Base-by-base conservation (phyloP, 2,113 vertebrate genomes). In the Odocoileus hemionus region DNA sequence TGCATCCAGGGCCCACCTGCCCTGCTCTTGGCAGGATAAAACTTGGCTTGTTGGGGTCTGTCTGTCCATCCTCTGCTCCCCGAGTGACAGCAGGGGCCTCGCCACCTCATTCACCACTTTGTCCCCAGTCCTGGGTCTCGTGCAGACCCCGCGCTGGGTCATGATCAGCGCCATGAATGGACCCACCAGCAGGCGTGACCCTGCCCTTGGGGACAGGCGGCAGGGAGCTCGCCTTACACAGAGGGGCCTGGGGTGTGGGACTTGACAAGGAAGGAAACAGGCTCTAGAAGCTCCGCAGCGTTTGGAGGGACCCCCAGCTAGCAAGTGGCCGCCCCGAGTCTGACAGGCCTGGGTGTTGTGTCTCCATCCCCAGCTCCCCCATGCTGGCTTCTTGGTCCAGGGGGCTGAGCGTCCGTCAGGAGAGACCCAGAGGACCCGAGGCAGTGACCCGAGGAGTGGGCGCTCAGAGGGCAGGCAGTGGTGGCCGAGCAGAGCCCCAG, bases 101-200 rank as follows among this genome's bases (percentile, higher is more conserved):
- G 1, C 57, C 6, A 2, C 28, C 36, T 33, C 36, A 6, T 9
- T 74, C 26, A 6, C 3, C 1, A 16, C 33, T 52, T 55, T 1
- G 0, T 25, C 52, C n/a, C 43, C 2, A 0, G 0, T 10, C 6
- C 10, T 4, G 5, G 14, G 11, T 80, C 28, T 61, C 5, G 0
- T 3, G 23, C 33, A 9, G 21, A 23, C 7, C 25, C 52, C 2
- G 8, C 0, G 6, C 33, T 86, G 30, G 6, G 4, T 28, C 12
- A 16, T 3, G 15, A 11, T 16, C 52, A 30, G 12, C 9, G 7
- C 14, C 16, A 12, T 30, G 54, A 14, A 7, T 28, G 15, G 28
- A 0, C 6, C 39, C 5, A 2, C 13, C 11, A 4, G 0, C 6
- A 6, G 7, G 4, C 1, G 0, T 36, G 67, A 57, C 43, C 26